Evolutionary conservation across 2,113 vertebrate genomes (phyloP).

Genomic region (Gnathonemus echidnorhynchus): DNA sequence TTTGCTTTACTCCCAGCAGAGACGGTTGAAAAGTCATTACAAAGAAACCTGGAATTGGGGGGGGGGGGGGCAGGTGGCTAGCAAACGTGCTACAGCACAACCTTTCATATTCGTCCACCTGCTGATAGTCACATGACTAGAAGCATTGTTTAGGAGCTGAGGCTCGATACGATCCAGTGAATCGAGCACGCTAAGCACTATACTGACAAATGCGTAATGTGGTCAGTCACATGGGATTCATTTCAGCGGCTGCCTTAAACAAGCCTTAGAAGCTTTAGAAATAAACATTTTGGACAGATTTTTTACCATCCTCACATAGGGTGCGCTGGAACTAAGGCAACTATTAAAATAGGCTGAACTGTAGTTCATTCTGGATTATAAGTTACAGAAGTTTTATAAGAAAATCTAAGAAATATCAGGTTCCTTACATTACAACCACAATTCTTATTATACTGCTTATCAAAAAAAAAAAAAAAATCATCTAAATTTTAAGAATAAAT

Average conservation of each 20-base stretch:
- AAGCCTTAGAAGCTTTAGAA: neutral
- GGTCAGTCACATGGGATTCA: neutral
- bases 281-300: neutral
- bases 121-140: neutral
- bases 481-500: neutral
- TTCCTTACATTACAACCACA: neutral
- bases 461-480: neutral
- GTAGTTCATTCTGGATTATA: neutral
- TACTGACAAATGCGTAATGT: neutral
- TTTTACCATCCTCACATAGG: neutral
- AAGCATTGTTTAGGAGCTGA: neutral
- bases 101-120: neutral
- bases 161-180: neutral
- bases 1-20: constrained; percentile 4
- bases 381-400: neutral
- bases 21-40: neutral
- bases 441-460: neutral
- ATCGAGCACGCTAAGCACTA: neutral
- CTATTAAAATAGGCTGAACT: neutral
- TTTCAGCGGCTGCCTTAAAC: neutral
- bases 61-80: neutral
- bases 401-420: neutral
- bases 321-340: neutral
- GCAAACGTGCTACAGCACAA: neutral
- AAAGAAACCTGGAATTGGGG: neutral